Percentiles rank a stretch among this genome's conserved stretches.
These are phyloP conservation scores for Ancistrus triradiatus DNA, from an alignment of 2,113 vertebrate species.

Conservation along the genomic window DNA sequence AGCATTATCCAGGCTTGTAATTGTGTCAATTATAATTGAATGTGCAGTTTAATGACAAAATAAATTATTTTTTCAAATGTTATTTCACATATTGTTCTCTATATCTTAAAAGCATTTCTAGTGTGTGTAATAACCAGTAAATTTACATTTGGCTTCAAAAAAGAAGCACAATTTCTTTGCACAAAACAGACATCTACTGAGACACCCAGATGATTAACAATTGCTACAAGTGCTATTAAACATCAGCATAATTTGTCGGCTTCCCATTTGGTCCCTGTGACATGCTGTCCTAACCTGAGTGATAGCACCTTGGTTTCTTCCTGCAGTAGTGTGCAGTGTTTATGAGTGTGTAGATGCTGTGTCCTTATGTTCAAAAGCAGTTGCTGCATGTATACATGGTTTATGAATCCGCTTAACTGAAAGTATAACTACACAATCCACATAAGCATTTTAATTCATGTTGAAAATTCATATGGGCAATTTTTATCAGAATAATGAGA, in stretches of 20 bases:
- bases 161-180: constrained; percentile 20
- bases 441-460: not conserved
- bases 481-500: too few species aligned
- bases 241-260: constrained; percentile 16
- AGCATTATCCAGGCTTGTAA: too few species aligned
- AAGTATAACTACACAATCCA: constrained; percentile 61
- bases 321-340: constrained; percentile 72
- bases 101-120: not conserved
- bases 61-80: not conserved
- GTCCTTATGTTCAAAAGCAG: constrained; percentile 84
- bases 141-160: constrained; percentile 9
- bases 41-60: too few species aligned
- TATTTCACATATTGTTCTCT: not conserved
- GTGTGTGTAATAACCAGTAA: constrained; percentile 21
- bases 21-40: too few species aligned
- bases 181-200: constrained; percentile 19
- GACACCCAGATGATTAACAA: constrained; percentile 12
- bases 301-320: not conserved
- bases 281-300: not conserved
- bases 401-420: constrained; percentile 94
- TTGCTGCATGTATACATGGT: constrained; percentile 85
- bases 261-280: constrained; percentile 18
- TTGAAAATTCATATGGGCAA: too few species aligned
- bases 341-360: constrained; percentile 91
- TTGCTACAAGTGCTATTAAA: constrained; percentile 24